Conservation (phyloP, 2,888 invertebrate species). For the Agonopterix arenella region DNA sequence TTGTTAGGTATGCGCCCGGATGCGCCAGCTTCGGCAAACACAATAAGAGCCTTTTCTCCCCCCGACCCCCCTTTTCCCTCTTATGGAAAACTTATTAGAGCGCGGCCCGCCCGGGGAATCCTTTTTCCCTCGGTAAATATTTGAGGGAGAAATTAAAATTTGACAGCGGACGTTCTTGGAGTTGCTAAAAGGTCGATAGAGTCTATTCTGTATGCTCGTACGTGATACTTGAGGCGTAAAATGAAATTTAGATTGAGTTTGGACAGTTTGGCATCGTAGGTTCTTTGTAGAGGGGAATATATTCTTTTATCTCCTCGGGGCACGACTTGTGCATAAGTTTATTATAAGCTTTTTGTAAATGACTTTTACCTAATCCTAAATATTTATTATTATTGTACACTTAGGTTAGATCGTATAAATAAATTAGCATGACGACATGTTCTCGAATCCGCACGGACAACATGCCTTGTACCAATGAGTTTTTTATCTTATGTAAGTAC, state of each 20-base stretch:
- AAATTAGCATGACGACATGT: too few relatives aligned
- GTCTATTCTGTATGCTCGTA: constrained; percentile 65
- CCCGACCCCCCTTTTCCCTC: constrained; percentile 40
- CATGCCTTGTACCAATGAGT: too few relatives aligned
- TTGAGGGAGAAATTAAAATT: constrained; percentile 77
- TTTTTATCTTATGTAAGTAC: too few relatives aligned
- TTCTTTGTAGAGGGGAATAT: constrained; percentile 31
- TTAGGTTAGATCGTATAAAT: too few relatives aligned
- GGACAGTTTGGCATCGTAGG: constrained; percentile 44
- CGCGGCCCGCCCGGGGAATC: constrained; percentile 72
- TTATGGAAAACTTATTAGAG: constrained; percentile 78
- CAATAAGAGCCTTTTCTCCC: constrained; percentile 70
- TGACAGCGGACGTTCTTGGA: constrained; percentile 69
- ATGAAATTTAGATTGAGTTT: constrained; percentile 75
- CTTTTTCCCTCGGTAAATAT: constrained; percentile 77
- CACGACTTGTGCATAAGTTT: not conserved
- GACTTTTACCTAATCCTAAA: too few relatives aligned
- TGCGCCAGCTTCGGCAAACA: constrained; percentile 75
- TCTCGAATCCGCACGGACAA: too few relatives aligned
- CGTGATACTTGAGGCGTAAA: constrained; percentile 73
- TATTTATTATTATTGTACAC: too few relatives aligned
- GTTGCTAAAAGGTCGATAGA: constrained; percentile 55
- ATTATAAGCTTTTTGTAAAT: not conserved
- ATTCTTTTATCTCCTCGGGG: constrained; percentile 4
- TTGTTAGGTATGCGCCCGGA: constrained; percentile 76